Percentiles rank a stretch among this genome's conserved stretches.
These are phyloP conservation scores for Dasypus novemcinctus DNA, from an alignment of 2,113 vertebrate species.

Conservation along the genomic window DNA sequence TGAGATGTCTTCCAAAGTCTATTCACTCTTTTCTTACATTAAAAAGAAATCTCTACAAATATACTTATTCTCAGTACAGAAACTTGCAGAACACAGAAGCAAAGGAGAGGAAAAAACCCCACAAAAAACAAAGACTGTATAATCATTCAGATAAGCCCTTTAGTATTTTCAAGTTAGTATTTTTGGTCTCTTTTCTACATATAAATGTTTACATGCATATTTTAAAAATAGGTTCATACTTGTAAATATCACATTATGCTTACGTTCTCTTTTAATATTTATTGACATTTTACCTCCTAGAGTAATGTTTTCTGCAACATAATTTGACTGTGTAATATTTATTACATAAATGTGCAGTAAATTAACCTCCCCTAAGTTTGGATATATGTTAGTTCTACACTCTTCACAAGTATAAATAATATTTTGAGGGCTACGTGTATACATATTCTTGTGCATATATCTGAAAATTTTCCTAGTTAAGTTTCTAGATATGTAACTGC, in stretches of 20 bases:
- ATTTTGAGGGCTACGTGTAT: background rate
- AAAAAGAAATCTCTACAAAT: background rate
- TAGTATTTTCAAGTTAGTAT: conserved; percentile 36
- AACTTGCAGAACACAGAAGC: background rate
- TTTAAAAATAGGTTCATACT: background rate
- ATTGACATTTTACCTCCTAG: background rate
- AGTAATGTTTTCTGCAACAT: background rate
- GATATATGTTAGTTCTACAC: background rate
- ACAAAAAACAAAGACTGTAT: background rate
- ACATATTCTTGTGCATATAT: background rate
- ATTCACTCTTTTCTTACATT: background rate
- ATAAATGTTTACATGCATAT: background rate
- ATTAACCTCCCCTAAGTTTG: conserved; percentile 22
- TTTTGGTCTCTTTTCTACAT: background rate
- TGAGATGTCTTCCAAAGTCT: background rate
- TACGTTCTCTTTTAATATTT: background rate
- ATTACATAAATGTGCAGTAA: background rate
- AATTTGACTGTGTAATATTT: conserved; percentile 23
- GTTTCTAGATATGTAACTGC: background rate
- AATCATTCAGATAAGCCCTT: background rate
- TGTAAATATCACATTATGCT: background rate
- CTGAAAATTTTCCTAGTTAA: background rate
- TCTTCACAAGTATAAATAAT: conserved; percentile 8
- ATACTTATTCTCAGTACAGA: background rate
- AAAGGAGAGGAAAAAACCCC: background rate